These are phyloP conservation scores for Tachystola acroxantha DNA, from an alignment of 2,888 invertebrate species.

Conservation along the genomic window DNA sequence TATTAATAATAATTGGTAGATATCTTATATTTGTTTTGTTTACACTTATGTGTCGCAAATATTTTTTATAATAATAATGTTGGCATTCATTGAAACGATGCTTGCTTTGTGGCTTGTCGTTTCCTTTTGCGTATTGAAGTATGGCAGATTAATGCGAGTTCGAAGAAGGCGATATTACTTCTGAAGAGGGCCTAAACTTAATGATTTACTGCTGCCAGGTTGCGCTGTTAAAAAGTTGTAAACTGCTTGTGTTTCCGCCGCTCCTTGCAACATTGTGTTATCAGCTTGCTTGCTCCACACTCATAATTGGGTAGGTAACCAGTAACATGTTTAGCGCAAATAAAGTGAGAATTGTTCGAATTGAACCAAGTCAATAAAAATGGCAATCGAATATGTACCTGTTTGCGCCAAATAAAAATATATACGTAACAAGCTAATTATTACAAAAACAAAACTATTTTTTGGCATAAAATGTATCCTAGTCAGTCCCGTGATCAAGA, in stretches of 20 bases:
- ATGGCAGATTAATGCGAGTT: constrained; percentile 73
- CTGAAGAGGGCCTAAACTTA: constrained; percentile 66
- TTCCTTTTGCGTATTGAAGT: constrained; percentile 70
- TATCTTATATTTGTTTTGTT: too few species aligned
- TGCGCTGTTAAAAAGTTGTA: constrained; percentile 73
- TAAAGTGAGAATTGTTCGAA: too few species aligned
- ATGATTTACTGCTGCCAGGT: constrained; percentile 70
- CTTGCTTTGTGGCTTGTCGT: constrained; percentile 51
- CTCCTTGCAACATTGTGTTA: constrained; percentile 57
- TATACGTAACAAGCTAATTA: too few species aligned
- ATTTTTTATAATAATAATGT: constrained; percentile 26
- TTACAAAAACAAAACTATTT: too few species aligned
- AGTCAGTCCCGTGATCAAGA: too few species aligned
- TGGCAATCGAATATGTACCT: too few species aligned
- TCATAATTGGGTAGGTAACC: too few species aligned
- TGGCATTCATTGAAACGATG: constrained; percentile 46
- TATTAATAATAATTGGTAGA: too few species aligned
- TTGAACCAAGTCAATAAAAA: too few species aligned
- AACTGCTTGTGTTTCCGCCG: constrained; percentile 73
- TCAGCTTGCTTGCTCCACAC: constrained; percentile 18
- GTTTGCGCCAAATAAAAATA: too few species aligned
- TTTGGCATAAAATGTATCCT: too few species aligned
- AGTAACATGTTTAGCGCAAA: too few species aligned
- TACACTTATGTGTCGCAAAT: constrained; percentile 21
- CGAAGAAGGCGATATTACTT: constrained; percentile 76